phyloP scores from a whole-genome alignment of 2,888 invertebrate species.

The Lasioglossum calceatum region DNA sequence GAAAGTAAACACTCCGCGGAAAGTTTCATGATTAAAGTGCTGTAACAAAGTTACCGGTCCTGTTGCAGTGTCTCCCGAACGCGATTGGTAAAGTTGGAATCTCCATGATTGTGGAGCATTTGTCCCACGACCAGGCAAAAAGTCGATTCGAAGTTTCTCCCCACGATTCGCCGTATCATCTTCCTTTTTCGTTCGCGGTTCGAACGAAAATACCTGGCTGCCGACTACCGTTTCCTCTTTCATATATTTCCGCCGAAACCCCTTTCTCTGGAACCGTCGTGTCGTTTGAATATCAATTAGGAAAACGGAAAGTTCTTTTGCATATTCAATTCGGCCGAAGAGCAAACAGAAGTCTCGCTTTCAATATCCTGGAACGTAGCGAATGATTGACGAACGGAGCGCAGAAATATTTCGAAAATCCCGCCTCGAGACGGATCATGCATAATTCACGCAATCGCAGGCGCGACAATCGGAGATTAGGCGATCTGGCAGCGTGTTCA shows the following conservation, averaged over 20 bases:
- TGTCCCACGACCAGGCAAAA: constrained; percentile 43
- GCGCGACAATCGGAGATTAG: constrained; percentile 60
- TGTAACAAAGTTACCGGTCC: constrained; percentile 54
- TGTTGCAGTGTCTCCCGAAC: constrained; percentile 39
- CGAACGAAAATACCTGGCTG: not conserved
- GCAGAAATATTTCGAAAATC: constrained; percentile 42
- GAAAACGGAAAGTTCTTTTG: not conserved
- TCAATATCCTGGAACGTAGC: not conserved
- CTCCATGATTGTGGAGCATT: constrained; percentile 52
- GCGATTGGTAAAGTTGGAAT: constrained; percentile 69
- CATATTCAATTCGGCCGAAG: constrained; percentile 6
- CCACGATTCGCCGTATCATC: constrained; percentile 25
- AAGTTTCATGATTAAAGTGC: constrained; percentile 63
- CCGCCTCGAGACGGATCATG: constrained; percentile 48
- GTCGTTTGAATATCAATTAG: constrained; percentile 6
- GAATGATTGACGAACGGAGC: not conserved
- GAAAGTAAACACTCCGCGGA: constrained; percentile 54
- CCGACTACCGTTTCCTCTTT: not conserved
- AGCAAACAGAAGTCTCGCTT: not conserved
- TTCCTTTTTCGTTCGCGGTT: constrained; percentile 13
- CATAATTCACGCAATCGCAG: constrained; percentile 54
- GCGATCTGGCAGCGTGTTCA: constrained; percentile 50
- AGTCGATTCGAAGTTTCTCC: constrained; percentile 63
- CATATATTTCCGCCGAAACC: not conserved
- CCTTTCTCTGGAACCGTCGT: not conserved